Evolutionary conservation across 2,113 vertebrate species (phyloP).

Genomic region (Bungarus multicinctus): DNA sequence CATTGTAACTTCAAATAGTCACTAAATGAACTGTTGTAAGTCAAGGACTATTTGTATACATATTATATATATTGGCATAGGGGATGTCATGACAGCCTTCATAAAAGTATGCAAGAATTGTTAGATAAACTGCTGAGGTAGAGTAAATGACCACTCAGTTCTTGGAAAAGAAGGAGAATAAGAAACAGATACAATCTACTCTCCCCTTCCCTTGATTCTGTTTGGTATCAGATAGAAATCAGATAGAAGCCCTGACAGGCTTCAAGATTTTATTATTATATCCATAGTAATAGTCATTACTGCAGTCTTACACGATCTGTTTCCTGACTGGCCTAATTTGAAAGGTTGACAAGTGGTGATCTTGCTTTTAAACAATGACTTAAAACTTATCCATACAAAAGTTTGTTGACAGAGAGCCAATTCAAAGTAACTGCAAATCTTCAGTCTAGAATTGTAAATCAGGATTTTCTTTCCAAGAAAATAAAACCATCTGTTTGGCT

Average conservation of each 20-base stretch:
- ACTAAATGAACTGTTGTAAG: neutral
- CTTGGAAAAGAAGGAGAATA: neutral
- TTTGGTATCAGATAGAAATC: neutral
- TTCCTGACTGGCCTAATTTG: neutral
- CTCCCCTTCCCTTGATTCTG: neutral
- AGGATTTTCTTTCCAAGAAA: neutral
- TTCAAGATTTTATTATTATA: neutral
- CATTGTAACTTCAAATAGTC: neutral
- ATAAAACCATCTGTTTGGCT: neutral
- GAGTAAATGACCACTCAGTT: neutral
- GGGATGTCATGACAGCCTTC: neutral
- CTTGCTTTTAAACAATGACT: neutral
- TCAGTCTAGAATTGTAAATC: neutral
- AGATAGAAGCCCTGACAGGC: neutral
- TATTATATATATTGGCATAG: neutral
- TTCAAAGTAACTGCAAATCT: neutral
- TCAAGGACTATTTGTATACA: neutral
- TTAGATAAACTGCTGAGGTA: neutral
- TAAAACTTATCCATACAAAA: neutral
- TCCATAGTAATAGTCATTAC: neutral
- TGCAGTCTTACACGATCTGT: neutral
- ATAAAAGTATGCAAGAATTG: neutral
- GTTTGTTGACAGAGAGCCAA: neutral
- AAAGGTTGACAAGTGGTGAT: neutral
- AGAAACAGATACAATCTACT: neutral